Conservation (phyloP, 2,888 invertebrate genomes). For the Pseudoips prasinana region DNA sequence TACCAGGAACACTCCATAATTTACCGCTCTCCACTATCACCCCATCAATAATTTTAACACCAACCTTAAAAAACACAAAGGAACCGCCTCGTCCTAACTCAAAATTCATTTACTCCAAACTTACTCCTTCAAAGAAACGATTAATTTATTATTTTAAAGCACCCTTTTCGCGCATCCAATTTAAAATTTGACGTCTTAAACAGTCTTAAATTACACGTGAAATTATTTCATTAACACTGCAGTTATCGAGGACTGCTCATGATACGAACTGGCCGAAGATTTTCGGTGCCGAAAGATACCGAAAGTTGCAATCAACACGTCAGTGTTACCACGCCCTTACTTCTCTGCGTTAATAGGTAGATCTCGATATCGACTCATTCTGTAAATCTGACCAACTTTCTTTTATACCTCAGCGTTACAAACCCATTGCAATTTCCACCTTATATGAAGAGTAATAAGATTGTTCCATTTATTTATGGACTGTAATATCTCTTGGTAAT, state of each 20-base stretch:
- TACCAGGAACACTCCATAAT: slow-evolving; percentile 5
- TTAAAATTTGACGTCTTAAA: slow-evolving; percentile 82
- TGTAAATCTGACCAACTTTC: slow-evolving; percentile 52
- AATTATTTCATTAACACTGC: slow-evolving; percentile 77
- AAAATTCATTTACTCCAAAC: slow-evolving; percentile 62
- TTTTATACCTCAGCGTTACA: slow-evolving; percentile 27
- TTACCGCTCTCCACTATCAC: slow-evolving; percentile 18
- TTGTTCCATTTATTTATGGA: neutral
- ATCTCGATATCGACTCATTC: slow-evolving; percentile 67
- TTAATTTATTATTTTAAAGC: slow-evolving; percentile 76
- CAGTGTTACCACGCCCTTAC: slow-evolving; percentile 66
- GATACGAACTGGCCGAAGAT: slow-evolving; percentile 50
- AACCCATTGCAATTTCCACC: slow-evolving; percentile 20
- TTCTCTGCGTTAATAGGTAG: slow-evolving; percentile 69
- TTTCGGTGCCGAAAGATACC: slow-evolving; percentile 67
- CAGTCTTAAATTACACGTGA: slow-evolving; percentile 77
- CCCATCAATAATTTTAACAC: slow-evolving; percentile 37
- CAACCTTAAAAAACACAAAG: slow-evolving; percentile 16
- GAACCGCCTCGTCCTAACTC: slow-evolving; percentile 35
- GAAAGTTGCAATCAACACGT: slow-evolving; percentile 75
- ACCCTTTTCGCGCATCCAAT: slow-evolving; percentile 79
- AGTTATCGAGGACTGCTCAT: slow-evolving; percentile 50
- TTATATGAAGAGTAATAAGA: slow-evolving; percentile 20
- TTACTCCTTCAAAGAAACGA: slow-evolving; percentile 69
- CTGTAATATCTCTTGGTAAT: slow-evolving; percentile 18